These are phyloP conservation scores for Cherax quadricarinatus DNA, from an alignment of 1,140 invertebrate species.

Conservation along the genomic window DNA sequence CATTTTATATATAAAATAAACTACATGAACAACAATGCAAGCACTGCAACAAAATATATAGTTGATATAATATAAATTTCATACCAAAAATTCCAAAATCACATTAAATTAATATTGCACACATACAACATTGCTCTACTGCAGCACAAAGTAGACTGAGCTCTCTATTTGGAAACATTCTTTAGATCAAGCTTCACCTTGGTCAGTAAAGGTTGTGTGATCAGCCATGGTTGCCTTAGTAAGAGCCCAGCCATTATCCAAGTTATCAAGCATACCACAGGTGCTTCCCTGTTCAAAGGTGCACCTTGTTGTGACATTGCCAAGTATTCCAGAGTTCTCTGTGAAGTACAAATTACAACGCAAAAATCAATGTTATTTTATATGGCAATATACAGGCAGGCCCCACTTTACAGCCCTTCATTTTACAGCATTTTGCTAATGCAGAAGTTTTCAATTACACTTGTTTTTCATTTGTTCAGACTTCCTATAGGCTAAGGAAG, in stretches of 20 bases:
- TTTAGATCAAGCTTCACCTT: slow-evolving; percentile 18
- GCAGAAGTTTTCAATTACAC: too few relatives aligned
- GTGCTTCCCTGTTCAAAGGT: slow-evolving; percentile 46
- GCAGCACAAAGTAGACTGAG: neutral
- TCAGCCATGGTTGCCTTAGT: neutral
- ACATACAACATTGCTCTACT: neutral
- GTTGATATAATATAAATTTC: neutral
- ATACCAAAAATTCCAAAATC: neutral
- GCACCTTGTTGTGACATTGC: slow-evolving; percentile 14
- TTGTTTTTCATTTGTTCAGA: too few relatives aligned
- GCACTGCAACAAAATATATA: too few relatives aligned
- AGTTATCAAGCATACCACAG: slow-evolving; percentile 36
- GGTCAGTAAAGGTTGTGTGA: slow-evolving; percentile 46
- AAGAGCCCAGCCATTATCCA: neutral
- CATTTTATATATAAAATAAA: too few relatives aligned
- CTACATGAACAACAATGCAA: neutral
- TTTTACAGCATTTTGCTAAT: too few relatives aligned
- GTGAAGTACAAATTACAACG: neutral
- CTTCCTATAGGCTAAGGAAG: too few relatives aligned
- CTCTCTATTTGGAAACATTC: neutral
- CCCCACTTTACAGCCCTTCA: too few relatives aligned
- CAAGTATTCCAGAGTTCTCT: slow-evolving; percentile 45
- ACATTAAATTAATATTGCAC: neutral
- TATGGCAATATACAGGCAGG: neutral
- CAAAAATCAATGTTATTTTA: neutral